Evolutionary conservation across 1,140 invertebrate genomes (phyloP).

Genomic region (Scaptomyza pallida): DNA sequence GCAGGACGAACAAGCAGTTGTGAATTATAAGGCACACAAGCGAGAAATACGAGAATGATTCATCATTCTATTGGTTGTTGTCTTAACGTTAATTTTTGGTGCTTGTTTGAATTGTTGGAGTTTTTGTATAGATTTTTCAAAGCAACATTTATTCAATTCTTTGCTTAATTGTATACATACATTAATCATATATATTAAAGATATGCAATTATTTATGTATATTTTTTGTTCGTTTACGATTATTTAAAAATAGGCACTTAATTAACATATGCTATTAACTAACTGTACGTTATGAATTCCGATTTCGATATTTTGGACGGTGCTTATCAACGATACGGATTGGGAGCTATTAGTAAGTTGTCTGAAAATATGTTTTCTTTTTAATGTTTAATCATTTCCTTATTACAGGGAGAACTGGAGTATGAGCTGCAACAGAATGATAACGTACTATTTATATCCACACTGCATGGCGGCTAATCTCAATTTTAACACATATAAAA

Average conservation of each 20-base stretch:
- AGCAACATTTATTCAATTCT: constrained; percentile 78
- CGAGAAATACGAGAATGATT: not conserved
- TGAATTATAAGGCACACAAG: constrained; percentile 39
- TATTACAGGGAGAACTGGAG: constrained; percentile 84
- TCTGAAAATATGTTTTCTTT: not conserved
- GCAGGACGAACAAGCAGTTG: constrained; percentile 28
- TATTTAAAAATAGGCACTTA: constrained; percentile 73
- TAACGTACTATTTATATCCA: constrained; percentile 86
- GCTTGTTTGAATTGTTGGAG: not conserved
- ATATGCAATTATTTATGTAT: constrained; percentile 51
- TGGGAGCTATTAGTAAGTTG: constrained; percentile 93
- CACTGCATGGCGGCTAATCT: constrained; percentile 86
- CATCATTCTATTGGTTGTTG: not conserved
- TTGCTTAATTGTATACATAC: constrained; percentile 52
- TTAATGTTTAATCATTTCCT: not conserved
- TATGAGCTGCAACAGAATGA: constrained; percentile 85
- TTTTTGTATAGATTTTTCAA: constrained; percentile 48
- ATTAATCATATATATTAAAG: constrained; percentile 54
- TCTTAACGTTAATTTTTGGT: too few relatives aligned
- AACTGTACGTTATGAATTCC: constrained; percentile 75
- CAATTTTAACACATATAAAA: too few relatives aligned
- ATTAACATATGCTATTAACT: constrained; percentile 74
- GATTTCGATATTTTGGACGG: constrained; percentile 84
- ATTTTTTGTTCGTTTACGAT: constrained; percentile 41
- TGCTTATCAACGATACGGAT: constrained; percentile 95